These are phyloP conservation scores for Mionectes macconnelli DNA, from an alignment of 2,113 vertebrate species.

Conservation along the genomic window DNA sequence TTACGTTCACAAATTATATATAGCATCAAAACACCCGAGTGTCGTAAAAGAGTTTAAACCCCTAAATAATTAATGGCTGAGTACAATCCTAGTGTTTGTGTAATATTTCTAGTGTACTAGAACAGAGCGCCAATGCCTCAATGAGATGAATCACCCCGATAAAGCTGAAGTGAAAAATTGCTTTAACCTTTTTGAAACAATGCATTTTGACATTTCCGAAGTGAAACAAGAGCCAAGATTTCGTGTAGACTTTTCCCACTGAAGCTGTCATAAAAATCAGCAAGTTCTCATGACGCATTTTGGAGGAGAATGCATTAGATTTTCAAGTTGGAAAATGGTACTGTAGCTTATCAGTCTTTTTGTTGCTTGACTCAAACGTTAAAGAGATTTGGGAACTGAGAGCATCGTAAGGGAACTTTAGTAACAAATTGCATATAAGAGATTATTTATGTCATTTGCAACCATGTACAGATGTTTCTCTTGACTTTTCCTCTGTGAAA, in stretches of 20 bases:
- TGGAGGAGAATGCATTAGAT: neutral
- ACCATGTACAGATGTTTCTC: neutral
- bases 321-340: neutral
- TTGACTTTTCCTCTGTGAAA: neutral
- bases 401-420: neutral
- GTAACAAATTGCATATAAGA: neutral
- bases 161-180: conserved; percentile 22
- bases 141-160: conserved; percentile 7
- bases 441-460: neutral
- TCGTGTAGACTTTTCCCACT: conserved; percentile 4
- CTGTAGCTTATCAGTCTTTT: neutral
- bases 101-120: neutral
- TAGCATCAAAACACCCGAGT: neutral
- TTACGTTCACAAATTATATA: neutral
- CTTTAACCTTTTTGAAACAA: conserved; percentile 54
- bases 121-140: neutral
- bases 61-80: neutral
- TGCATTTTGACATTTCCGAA: conserved; percentile 44
- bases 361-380: neutral
- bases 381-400: neutral
- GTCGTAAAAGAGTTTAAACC: neutral
- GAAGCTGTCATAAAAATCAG: conserved; percentile 31
- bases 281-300: neutral
- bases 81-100: neutral
- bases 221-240: conserved; percentile 3